Base-by-base conservation (phyloP, 2,797 vertebrate species). In the Ptychobarbus kaznakovi region DNA sequence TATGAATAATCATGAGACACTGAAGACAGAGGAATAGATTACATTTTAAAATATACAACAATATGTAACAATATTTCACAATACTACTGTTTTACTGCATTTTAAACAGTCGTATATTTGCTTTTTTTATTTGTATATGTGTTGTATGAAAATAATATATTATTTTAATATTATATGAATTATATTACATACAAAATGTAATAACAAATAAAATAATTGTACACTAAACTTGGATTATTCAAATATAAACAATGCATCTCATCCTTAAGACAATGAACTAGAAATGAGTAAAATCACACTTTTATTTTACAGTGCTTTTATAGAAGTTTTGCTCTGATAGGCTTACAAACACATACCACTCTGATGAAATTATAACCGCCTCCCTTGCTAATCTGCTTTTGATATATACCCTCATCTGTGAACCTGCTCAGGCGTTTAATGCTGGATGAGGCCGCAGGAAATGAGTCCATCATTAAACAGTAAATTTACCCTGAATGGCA, bases 361-460 rank as follows among this genome's bases (percentile, higher is more conserved):
- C 51, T 82, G 79, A 86, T 80, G 25, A 83, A 83, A 87, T 88
- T 83, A 80, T 51, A 74, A 83, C 61, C 40, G n/a, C 58, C 69
- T 56, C 38, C 76, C 66, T 69, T 53, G 72, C 73, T 86, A 87
- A 92, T 91, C 91, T 90, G 88, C 84, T 46, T 80, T 72, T 88
- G 89, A 91, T 87, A 76, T 75, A 83, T 85, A 89, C 88, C 83
- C 69, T 82, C 28, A 75, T 89, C 91, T 90, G 85, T 89, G 86
- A 90, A 90, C 90, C 87, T 86, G 90, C 89, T 90, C 83, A 42
- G 76, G 87, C 84, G 61, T 93, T 94, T 89, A 92, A 89, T 91
- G 90, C 90, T 89, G 89, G 89, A 92, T 90, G 90, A 92, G 93
- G 93, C 88, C 87, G 90, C 94, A 93, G 94, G 93, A 95, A 95